Conservation (phyloP, 2,113 vertebrate species). For the Guaruba guarouba region DNA sequence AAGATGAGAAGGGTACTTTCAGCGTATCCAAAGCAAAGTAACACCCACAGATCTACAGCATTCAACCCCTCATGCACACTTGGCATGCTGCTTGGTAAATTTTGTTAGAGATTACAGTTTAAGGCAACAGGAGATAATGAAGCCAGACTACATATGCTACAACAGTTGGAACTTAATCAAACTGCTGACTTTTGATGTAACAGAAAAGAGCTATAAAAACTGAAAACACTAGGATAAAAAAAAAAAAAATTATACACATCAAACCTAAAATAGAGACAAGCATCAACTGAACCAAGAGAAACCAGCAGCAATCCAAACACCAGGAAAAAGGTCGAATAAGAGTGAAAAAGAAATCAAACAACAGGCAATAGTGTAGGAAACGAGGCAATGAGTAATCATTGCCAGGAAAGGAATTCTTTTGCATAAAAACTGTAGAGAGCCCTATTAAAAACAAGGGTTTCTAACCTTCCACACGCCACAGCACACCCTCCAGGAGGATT, state of each 20-base stretch:
- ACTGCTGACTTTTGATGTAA: conserved; percentile 20
- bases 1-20: not conserved
- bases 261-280: not conserved
- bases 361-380: not conserved
- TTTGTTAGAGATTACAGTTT: conserved; percentile 2
- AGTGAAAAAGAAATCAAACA: not conserved
- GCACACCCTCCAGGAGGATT: not conserved
- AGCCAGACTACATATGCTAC: conserved; percentile 55
- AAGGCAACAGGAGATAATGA: conserved; percentile 33
- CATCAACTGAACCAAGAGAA: not conserved
- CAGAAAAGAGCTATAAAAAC: conserved; percentile 9
- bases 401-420: not conserved
- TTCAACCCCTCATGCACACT: not conserved
- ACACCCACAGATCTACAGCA: not conserved
- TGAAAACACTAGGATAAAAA: not conserved
- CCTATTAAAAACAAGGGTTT: not conserved
- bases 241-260: not conserved
- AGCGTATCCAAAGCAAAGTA: not conserved
- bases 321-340: not conserved
- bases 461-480: not conserved
- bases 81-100: not conserved
- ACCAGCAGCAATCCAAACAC: not conserved
- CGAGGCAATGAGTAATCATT: not conserved
- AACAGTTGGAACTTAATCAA: conserved; percentile 53
- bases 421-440: not conserved